Evolutionary conservation across 1,140 invertebrate genomes (phyloP), one percentile per base, ranked within the genome.

Genomic region (Samia ricini): DNA sequence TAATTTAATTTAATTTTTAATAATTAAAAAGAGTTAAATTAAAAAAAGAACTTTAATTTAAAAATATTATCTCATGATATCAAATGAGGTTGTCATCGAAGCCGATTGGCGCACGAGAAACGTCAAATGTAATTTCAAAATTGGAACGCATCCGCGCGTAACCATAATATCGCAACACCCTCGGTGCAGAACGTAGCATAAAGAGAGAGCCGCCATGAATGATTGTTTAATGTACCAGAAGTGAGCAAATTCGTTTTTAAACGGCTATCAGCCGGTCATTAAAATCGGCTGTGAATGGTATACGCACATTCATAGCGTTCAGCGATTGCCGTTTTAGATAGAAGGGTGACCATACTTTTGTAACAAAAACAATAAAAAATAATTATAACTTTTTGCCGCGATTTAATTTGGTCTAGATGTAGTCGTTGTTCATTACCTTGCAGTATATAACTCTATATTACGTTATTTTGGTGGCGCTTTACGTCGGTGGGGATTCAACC

Each of bases 191-290:
- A 50, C 42, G 26, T 56, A 29, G 19, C 51, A 26, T 48, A 60
- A n/a, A n/a, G 18, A 56, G 23, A 56, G 26, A 42, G 57, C 59
- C 26, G 48, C 60, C 51, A 61, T 71, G 73, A 84, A 79, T 81
- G 78, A 88, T 87, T 88, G 88, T 85, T 83, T 78, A 90, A 90
- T 88, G 88, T 90, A 86, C 61, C 78, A 88, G 88, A 90, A 90
- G 81, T 90, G 88, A 90, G 88, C 88, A 90, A 90, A 90, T 90
- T 90, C 88, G 85, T 88, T 90, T 90, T 88, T 90, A 90, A 90
- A 90, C 80, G 88, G 81, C 85, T 83, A 90, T 90, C 88, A 88
- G 84, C 71, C 85, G 82, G 85, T 90, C 88, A 88, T 90, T 90
- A 88, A 77, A 74, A 78, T 57, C 65, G 77, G 65, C 66, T 79